A percentile compares a stretch with the other conserved stretches of the same genome.
Evolutionary conservation across 2,797 vertebrate species (phyloP).

Genomic region (Novumbra hubbsi): DNA sequence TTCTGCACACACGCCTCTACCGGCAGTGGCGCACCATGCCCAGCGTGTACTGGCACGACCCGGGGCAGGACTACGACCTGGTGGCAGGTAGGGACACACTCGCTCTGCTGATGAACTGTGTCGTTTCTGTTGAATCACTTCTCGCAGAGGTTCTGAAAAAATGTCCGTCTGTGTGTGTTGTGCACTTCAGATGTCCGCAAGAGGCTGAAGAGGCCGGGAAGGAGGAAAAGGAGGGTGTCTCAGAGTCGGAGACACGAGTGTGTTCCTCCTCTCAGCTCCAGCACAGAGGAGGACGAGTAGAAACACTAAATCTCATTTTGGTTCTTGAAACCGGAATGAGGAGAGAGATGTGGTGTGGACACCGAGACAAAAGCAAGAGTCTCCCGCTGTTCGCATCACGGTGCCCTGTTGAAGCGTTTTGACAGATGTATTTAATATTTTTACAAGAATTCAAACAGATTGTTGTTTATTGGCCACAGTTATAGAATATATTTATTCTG

Average conservation of each 20-base stretch:
- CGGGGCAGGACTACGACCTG: slow-evolving; percentile 77
- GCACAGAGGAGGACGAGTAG: slow-evolving; percentile 37
- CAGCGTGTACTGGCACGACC: slow-evolving; percentile 83
- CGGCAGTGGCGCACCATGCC: slow-evolving; percentile 78
- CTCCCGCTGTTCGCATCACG: neutral
- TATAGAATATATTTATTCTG: slow-evolving; percentile 14
- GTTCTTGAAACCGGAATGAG: neutral
- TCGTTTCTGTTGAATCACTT: neutral
- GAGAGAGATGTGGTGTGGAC: neutral
- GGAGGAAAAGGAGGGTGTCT: slow-evolving; percentile 60
- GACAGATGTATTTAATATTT: neutral
- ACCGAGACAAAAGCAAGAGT: neutral
- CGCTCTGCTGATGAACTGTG: neutral
- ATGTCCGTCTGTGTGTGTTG: slow-evolving; percentile 2
- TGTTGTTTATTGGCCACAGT: slow-evolving; percentile 8
- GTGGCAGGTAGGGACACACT: slow-evolving; percentile 75
- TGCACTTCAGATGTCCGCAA: slow-evolving; percentile 70
- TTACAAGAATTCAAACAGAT: neutral
- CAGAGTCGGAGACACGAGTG: slow-evolving; percentile 63
- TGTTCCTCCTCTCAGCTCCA: slow-evolving; percentile 61
- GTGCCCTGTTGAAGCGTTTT: slow-evolving; percentile 1
- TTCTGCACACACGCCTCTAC: slow-evolving; percentile 87
- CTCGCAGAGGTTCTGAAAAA: neutral
- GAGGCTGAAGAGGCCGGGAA: slow-evolving; percentile 67
- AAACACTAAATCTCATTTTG: neutral